A percentile compares a stretch with the other conserved stretches of the same genome.
Evolutionary conservation across 2,888 invertebrate species (phyloP).

Genomic region (Chrysodeixis includens): DNA sequence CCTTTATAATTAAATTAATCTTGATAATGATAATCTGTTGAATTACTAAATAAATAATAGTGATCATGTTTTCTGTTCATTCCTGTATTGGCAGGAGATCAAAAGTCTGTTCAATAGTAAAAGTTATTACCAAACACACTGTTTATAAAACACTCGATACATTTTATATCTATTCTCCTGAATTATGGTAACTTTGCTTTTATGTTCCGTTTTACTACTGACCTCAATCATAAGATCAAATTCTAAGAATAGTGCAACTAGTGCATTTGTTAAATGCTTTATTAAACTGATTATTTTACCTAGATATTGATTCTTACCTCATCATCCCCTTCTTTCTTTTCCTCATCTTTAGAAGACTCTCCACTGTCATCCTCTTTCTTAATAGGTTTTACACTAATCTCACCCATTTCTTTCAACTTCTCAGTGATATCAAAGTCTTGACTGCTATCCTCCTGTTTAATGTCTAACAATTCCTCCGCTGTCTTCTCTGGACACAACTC

Average conservation of each 20-base stretch:
- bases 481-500: slow-evolving; percentile 83
- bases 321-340: slow-evolving; percentile 81
- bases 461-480: slow-evolving; percentile 78
- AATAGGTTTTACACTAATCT: slow-evolving; percentile 84
- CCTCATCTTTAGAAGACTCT: slow-evolving; percentile 64
- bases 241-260: slow-evolving; percentile 23
- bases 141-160: slow-evolving; percentile 26
- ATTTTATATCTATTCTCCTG: slow-evolving; percentile 42
- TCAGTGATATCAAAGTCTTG: slow-evolving; percentile 90
- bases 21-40: slow-evolving; percentile 4
- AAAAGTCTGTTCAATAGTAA: slow-evolving; percentile 35
- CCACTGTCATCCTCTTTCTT: slow-evolving; percentile 73
- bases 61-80: slow-evolving; percentile 18
- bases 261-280: not conserved
- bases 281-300: not conserved
- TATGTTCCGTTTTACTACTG: slow-evolving; percentile 40
- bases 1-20: not conserved
- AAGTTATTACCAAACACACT: slow-evolving; percentile 36
- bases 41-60: slow-evolving; percentile 36
- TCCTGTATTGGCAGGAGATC: slow-evolving; percentile 40
- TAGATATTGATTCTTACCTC: slow-evolving; percentile 73
- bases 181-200: slow-evolving; percentile 34
- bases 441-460: slow-evolving; percentile 82
- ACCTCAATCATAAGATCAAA: slow-evolving; percentile 21
- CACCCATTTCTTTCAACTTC: slow-evolving; percentile 91